Base-by-base conservation (phyloP, 2,888 invertebrate genomes). In the Aethes cnicana region DNA sequence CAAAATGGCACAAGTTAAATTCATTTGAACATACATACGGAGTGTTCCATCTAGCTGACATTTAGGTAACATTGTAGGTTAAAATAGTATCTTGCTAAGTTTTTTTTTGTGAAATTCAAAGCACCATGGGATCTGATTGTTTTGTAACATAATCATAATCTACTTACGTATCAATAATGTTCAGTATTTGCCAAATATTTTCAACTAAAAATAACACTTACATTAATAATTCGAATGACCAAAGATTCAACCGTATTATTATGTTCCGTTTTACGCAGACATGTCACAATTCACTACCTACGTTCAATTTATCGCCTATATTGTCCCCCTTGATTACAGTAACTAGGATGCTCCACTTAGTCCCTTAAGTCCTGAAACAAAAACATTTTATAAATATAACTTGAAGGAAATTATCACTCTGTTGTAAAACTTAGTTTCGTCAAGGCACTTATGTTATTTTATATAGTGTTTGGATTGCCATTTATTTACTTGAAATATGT, bases 1-100 rank as follows among this genome's bases (percentile, higher is more conserved):
- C 36, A 52, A 66, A 75, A 84, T 84, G 84, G 84, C 84, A 84
- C 84, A 72, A 69, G 64, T 68, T 67, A 71, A 72, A 75, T 75
- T 76, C 71, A 69, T 72, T 60, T 58, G 57, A 68, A 65, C 61
- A 63, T 66, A 60, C 56, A 57, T 64, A 58, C 56, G 52, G 54
- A 49, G 57, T 63, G 36, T 49, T 43, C 23, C 14, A 43, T 54
- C 55, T 61, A 58, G 49, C 35, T n/a, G n/a, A n/a, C n/a, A n/a
- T n/a, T 41, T 41, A 70, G 77, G 76, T 78, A 76, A 78, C 77
- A 63, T 63, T 55, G 54, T 26, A 18, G 37, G 39, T 46, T 52
- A 52, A 37, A 12, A 35, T 28, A 18, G 20, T 11, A 26, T 52
- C 44, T 44, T 26, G 42, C 16, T 42, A 42, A 16, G 35, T 42